These are phyloP conservation scores for Gorsachius magnificus DNA, from an alignment of 2,797 vertebrate genomes.

Conservation along the genomic window DNA sequence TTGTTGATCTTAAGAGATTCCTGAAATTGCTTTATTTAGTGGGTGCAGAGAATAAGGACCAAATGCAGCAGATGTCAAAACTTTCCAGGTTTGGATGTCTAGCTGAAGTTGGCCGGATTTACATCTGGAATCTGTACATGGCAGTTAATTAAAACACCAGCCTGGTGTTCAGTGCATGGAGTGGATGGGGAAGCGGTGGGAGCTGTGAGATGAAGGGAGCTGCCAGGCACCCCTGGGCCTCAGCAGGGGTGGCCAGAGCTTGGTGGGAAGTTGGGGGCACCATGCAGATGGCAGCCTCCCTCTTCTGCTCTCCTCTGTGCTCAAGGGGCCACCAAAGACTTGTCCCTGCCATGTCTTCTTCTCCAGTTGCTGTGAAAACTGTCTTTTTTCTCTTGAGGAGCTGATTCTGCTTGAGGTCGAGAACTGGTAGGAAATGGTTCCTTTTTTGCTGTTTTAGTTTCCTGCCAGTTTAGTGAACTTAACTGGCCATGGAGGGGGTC, in stretches of 20 bases:
- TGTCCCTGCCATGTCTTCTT: neutral
- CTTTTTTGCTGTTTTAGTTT: neutral
- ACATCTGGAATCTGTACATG: neutral
- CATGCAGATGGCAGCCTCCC: no score
- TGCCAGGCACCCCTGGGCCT: neutral
- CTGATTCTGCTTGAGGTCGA: neutral
- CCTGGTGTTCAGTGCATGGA: neutral
- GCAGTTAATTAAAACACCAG: neutral
- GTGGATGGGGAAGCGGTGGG: neutral
- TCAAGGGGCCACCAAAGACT: neutral
- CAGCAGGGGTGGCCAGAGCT: neutral
- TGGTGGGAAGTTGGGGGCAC: neutral
- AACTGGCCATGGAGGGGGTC: neutral
- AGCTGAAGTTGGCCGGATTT: neutral
- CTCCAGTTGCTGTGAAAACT: neutral
- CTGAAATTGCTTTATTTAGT: neutral
- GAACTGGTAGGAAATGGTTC: neutral
- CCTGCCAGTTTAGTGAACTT: neutral
- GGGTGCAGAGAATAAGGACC: neutral
- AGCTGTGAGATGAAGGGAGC: neutral
- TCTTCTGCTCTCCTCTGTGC: neutral
- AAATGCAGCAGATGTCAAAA: neutral
- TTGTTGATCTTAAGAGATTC: neutral
- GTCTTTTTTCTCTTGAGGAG: neutral
- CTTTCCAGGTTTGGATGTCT: neutral